Base-by-base conservation (phyloP, 2,888 invertebrate species). In the Eilema sororculum region DNA sequence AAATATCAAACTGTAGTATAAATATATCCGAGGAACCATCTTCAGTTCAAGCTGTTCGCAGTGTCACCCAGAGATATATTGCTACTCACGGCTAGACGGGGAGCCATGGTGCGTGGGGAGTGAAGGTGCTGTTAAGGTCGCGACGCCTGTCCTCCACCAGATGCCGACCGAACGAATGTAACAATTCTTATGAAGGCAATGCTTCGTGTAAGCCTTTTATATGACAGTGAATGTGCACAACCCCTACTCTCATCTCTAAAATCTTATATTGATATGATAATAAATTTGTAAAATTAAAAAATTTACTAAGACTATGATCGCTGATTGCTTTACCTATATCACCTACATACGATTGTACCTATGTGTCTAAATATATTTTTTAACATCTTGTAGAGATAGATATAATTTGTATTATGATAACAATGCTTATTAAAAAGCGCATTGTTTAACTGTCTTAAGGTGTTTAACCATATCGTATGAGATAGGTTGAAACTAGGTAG, bases 211-310 rank as follows among this genome's bases (percentile, higher is more conserved):
- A 84, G 88, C 87, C 91, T 93, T 94, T 88, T 94, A 94, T 94
- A 94, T 90, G 86, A 88, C 89, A 88, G 93, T 91, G 94, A 94
- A 93, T 87, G 91, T 86, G 81, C 88, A 85, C 89, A 87, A 87
- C 92, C 93, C 93, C 93, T 93, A 90, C 93, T 89, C 86, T 82
- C 73, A 58, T 59, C 78, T 74, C 71, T 75, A 78, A 84, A 86
- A 84, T 76, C 82, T 83, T 74, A 80, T 84, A 83, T 85, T 79
- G 82, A 86, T 78, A 78, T 74, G 63, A 78, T 78, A 84, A 84
- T 78, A 84, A 84, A 85, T 84, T 76, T 72, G 60, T 77, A 68
- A 82, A 82, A 82, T 87, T 81, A 82, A 73, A 79, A 71, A 79
- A 71, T 65, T 72, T 28, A 68, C 60, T 76, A 69, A 65, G 64